A percentile compares a stretch with the other conserved stretches of the same genome.
These are phyloP conservation scores for Brenthis daphne DNA, from an alignment of 2,888 invertebrate species.

Conservation along the genomic window DNA sequence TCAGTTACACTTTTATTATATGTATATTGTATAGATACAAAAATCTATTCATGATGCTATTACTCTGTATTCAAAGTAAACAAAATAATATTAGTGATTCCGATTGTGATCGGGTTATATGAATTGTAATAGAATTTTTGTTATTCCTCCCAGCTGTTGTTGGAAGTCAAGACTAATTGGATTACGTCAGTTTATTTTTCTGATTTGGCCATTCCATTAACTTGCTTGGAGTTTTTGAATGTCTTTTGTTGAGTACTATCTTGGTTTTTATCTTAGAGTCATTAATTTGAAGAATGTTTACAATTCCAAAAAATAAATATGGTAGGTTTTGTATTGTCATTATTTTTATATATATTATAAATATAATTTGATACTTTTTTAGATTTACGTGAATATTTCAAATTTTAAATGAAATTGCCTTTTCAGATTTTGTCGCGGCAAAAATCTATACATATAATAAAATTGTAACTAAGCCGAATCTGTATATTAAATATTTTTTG, in stretches of 20 bases:
- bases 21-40: too few species aligned
- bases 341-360: too few species aligned
- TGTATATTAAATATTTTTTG: too few species aligned
- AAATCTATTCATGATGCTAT: neutral
- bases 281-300: neutral
- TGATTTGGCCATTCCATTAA: slow-evolving; percentile 22
- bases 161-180: slow-evolving; percentile 35
- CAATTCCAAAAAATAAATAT: too few species aligned
- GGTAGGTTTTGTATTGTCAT: too few species aligned
- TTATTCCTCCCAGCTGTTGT: slow-evolving; percentile 38
- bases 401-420: too few species aligned
- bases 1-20: too few species aligned
- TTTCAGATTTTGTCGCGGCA: too few species aligned
- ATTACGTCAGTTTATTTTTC: slow-evolving; percentile 35
- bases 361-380: too few species aligned
- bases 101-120: slow-evolving; percentile 41
- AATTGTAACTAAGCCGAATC: too few species aligned
- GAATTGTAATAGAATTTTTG: slow-evolving; percentile 43
- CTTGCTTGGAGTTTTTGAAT: neutral
- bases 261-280: neutral
- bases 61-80: slow-evolving; percentile 34
- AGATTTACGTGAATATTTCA: too few species aligned
- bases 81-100: slow-evolving; percentile 38
- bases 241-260: neutral
- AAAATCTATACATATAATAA: too few species aligned